Percentiles rank a stretch among this genome's conserved stretches.
Evolutionary conservation across 2,797 vertebrate species (phyloP).

Genomic region (Myotis planiceps): DNA sequence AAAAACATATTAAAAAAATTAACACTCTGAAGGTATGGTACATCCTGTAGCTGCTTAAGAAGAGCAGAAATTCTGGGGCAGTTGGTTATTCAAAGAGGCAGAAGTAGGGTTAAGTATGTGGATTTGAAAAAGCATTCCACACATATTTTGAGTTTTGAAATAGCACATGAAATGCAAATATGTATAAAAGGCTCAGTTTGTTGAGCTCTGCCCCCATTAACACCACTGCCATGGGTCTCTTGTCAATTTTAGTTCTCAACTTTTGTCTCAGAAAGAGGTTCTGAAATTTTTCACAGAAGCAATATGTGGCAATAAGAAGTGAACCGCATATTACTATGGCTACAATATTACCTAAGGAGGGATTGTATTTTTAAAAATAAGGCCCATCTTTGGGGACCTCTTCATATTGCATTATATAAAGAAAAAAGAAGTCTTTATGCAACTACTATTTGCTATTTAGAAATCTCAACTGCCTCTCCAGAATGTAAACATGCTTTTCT

Average conservation of each 20-base stretch:
- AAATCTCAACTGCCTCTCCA: not conserved
- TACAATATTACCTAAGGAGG: not conserved
- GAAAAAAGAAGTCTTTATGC: not conserved
- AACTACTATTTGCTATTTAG: not conserved
- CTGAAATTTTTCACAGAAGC: not conserved
- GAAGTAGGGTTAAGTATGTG: not conserved
- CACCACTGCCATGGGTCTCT: not conserved
- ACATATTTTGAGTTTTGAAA: constrained; percentile 51
- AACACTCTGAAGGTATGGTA: not conserved
- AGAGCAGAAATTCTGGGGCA: constrained; percentile 15
- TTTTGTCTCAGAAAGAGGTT: constrained; percentile 25
- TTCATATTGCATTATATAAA: not conserved
- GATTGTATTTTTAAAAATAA: not conserved
- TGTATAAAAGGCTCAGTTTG: constrained; percentile 34
- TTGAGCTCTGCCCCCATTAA: constrained; percentile 35
- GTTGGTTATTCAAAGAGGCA: constrained; percentile 53
- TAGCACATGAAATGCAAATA: constrained; percentile 54
- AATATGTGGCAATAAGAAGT: not conserved
- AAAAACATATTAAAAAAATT: not conserved
- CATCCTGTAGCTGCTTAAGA: not conserved
- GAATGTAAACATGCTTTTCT: not conserved
- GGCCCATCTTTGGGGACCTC: not conserved
- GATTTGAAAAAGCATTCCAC: constrained; percentile 69
- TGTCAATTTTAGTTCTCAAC: not conserved
- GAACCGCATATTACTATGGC: not conserved